A percentile compares a stretch with the other conserved stretches of the same genome.
Evolutionary conservation across 2,113 vertebrate species (phyloP).

Genomic region (Gobius niger): DNA sequence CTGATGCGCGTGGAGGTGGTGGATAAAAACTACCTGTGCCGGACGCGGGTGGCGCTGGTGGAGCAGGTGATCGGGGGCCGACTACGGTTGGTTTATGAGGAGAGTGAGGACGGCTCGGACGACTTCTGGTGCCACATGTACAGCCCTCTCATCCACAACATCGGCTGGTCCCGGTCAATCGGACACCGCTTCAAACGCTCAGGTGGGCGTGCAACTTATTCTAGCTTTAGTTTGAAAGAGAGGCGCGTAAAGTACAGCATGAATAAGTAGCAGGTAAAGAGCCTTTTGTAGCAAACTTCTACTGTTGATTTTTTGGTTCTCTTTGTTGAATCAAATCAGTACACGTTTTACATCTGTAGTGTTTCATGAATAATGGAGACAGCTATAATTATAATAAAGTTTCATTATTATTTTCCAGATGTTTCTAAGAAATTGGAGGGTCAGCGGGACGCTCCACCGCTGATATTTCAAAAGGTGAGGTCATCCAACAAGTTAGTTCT

Average conservation of each 20-base stretch:
- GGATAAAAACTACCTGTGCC: conserved; percentile 95
- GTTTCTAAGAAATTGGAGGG: conserved; percentile 93
- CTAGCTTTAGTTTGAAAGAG: background rate
- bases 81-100: conserved; percentile 91
- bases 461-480: conserved; percentile 90
- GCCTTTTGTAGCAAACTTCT: no score
- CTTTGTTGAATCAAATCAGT: no score
- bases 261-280: background rate
- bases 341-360: no score
- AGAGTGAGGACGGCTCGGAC: conserved; percentile 91
- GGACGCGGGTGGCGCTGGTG: conserved; percentile 93
- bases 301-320: no score
- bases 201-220: conserved; percentile 74
- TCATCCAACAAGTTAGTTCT: no score
- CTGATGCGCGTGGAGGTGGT: conserved; percentile 98
- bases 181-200: conserved; percentile 97
- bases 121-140: conserved; percentile 99
- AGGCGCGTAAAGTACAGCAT: no score
- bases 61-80: conserved; percentile 94
- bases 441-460: conserved; percentile 88
- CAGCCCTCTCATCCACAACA: conserved; percentile 93
- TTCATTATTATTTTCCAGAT: conserved; percentile 74
- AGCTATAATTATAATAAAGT: background rate
- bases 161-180: conserved; percentile 97
- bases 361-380: background rate